phyloP scores from a whole-genome alignment of 2,888 invertebrate genomes.

The Mycogona germanica region DNA sequence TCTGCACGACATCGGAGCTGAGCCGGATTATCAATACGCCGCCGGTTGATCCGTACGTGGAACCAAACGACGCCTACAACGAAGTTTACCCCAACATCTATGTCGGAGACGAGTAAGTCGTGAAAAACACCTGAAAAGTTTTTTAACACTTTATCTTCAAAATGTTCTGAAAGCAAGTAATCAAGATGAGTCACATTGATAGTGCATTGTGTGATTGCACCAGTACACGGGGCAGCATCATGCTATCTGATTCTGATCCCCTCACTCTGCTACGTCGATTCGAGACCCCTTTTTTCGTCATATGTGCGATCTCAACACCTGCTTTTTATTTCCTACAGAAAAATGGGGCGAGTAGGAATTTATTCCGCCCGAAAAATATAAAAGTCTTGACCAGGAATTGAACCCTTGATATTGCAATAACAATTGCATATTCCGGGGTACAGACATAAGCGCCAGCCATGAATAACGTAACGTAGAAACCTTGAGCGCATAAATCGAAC shows the following conservation, averaged over 20 bases:
- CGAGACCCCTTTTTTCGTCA: no score
- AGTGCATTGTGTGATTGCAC: no score
- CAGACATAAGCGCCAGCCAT: no score
- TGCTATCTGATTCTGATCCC: no score
- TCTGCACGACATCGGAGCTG: slow-evolving; percentile 32
- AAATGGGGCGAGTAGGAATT: no score
- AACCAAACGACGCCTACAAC: slow-evolving; percentile 35
- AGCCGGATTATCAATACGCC: slow-evolving; percentile 31
- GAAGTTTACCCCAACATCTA: slow-evolving; percentile 38
- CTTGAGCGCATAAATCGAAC: slow-evolving; percentile 4
- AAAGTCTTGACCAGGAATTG: no score
- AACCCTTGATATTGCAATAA: not conserved
- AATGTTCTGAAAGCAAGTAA: not conserved
- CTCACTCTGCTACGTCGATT: no score
- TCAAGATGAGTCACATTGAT: no score
- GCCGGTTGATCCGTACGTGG: slow-evolving; percentile 30
- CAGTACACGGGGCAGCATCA: no score
- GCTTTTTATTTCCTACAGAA: no score
- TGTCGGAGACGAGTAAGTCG: slow-evolving; percentile 38
- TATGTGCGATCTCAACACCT: no score
- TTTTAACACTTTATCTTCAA: not conserved
- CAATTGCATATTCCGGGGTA: not conserved
- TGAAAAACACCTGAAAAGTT: not conserved
- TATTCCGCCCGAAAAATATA: no score
- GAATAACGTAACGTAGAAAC: not conserved